phyloP scores from a whole-genome alignment of 2,113 vertebrate genomes.

The Neolamprologus longior region DNA sequence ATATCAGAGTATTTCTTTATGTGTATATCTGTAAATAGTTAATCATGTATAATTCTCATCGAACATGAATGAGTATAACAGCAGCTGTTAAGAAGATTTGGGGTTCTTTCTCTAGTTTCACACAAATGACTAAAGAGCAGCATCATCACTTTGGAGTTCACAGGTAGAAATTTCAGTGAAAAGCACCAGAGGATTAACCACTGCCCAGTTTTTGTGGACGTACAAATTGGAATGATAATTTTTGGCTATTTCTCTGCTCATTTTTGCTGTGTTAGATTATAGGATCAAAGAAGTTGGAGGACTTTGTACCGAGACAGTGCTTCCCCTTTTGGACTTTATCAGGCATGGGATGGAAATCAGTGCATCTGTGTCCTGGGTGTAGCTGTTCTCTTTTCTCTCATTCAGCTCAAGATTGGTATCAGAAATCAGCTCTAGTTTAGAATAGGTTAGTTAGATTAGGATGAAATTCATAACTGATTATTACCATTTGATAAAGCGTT shows the following conservation, averaged over 20 bases:
- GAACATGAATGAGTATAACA: background rate
- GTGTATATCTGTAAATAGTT: background rate
- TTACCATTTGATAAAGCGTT: background rate
- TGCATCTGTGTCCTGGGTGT: background rate
- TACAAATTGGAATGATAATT: background rate
- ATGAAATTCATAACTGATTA: background rate
- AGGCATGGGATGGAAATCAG: background rate
- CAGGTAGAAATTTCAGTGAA: background rate
- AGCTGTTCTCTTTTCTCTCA: background rate
- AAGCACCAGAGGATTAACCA: background rate
- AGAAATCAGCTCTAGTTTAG: background rate
- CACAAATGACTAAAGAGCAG: background rate
- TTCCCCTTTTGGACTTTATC: background rate
- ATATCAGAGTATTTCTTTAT: background rate
- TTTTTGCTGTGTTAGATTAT: background rate
- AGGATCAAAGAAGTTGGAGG: background rate
- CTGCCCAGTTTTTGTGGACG: accelerated
- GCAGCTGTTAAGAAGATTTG: background rate
- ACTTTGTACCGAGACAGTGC: background rate
- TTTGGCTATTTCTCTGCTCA: background rate
- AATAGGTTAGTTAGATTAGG: background rate
- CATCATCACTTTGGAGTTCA: background rate
- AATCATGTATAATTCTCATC: background rate
- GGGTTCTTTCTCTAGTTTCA: background rate
- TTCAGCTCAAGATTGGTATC: background rate